phyloP scores from a whole-genome alignment of 2,888 invertebrate genomes.

The Byasa hedistus region DNA sequence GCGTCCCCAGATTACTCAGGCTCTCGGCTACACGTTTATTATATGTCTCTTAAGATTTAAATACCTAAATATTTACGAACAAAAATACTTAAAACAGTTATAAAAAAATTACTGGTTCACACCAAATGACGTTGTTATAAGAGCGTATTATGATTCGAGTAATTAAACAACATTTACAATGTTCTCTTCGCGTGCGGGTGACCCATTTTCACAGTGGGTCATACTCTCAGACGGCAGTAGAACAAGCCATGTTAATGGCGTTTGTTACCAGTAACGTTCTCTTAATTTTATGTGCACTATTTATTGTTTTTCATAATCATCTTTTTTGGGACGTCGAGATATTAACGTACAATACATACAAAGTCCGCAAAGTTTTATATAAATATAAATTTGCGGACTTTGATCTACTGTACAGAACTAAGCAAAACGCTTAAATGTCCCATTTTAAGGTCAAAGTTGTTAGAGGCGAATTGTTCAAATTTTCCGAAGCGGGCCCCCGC shows the following conservation, averaged over 20 bases:
- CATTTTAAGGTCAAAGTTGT: neutral
- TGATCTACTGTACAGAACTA: neutral
- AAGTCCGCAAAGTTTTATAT: neutral
- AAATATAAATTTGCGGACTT: neutral
- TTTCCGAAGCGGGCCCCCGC: neutral
- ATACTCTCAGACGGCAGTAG: constrained; percentile 1
- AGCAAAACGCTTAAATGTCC: neutral
- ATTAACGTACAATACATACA: no score
- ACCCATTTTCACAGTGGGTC: neutral
- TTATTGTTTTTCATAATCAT: no score
- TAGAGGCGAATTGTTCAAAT: constrained; percentile 10
- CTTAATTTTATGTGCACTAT: no score
- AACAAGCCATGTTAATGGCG: neutral
- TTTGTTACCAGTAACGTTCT: neutral
- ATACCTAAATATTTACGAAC: no score
- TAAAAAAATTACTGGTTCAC: no score
- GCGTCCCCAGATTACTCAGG: no score
- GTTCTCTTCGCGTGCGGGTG: neutral
- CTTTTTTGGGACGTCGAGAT: no score
- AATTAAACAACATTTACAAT: neutral
- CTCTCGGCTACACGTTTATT: no score
- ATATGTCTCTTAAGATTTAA: no score
- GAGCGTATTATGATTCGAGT: neutral
- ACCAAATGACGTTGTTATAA: no score
- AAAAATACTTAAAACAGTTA: no score